Evolutionary conservation across 2,113 vertebrate species (phyloP).

Genomic region (Shinisaurus crocodilurus): DNA sequence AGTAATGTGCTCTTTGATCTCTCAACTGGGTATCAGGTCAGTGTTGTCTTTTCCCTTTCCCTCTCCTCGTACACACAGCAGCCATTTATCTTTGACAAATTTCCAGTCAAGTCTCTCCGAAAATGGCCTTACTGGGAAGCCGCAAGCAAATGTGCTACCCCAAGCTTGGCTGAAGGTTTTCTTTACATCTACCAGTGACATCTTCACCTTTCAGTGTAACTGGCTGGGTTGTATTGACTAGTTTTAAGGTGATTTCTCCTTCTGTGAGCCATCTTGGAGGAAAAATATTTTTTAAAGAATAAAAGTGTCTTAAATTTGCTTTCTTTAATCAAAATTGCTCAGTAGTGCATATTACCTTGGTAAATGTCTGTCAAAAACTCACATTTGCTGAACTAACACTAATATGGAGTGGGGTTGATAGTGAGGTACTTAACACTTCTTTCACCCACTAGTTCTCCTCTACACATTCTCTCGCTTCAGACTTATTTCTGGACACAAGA

Average conservation of each 20-base stretch:
- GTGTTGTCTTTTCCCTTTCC: not conserved
- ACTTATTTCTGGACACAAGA: not conserved
- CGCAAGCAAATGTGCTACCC: not conserved
- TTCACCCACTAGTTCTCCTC: no score
- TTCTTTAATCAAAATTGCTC: no score
- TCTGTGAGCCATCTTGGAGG: not conserved
- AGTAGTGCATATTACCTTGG: no score
- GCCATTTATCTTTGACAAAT: not conserved
- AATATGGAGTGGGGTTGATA: not conserved
- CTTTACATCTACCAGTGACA: not conserved
- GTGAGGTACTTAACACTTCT: not conserved
- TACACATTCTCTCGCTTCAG: not conserved
- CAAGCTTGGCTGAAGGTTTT: not conserved
- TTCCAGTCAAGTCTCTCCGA: not conserved
- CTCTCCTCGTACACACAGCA: not conserved
- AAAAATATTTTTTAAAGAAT: no score
- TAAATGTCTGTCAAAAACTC: no score
- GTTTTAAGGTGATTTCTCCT: not conserved
- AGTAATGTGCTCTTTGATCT: not conserved
- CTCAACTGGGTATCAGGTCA: not conserved
- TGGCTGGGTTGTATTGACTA: not conserved
- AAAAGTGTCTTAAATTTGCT: no score
- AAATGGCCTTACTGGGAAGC: not conserved
- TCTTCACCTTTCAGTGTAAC: not conserved
- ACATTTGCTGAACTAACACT: no score